A percentile compares a stretch with the other conserved stretches of the same genome.
Evolutionary conservation across 2,113 vertebrate species (phyloP).

Genomic region (Heterotis niloticus): DNA sequence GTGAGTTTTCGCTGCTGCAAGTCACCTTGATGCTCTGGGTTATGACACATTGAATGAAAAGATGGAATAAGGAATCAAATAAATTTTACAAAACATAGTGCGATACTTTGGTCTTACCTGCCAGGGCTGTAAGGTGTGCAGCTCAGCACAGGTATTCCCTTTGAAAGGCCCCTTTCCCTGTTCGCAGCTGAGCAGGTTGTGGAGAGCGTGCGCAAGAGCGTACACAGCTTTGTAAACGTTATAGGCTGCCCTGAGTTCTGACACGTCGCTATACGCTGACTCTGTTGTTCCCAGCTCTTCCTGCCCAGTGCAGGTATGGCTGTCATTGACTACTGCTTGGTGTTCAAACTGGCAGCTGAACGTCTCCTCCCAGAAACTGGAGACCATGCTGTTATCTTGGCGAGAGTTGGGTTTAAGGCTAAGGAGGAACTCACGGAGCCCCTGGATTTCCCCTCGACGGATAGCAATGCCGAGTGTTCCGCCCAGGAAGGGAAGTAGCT

Average conservation of each 20-base stretch:
- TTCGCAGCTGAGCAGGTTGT: conserved; percentile 48
- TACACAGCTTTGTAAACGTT: conserved; percentile 68
- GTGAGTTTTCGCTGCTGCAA: neutral
- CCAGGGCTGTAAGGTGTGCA: no score
- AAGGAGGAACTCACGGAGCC: no score
- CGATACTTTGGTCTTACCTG: no score
- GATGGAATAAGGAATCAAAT: neutral
- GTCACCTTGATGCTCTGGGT: no score
- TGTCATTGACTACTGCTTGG: conserved; percentile 20
- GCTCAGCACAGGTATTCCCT: no score
- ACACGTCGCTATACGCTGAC: conserved; percentile 40
- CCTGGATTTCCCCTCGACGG: conserved; percentile 57
- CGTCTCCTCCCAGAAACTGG: conserved; percentile 56
- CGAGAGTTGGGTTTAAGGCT: conserved; percentile 38
- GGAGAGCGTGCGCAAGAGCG: conserved; percentile 56
- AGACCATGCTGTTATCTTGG: conserved; percentile 47
- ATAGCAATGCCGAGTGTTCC: conserved; percentile 63
- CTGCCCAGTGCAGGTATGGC: conserved; percentile 43
- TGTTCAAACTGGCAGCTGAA: conserved; percentile 55
- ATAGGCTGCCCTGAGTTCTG: conserved; percentile 50
- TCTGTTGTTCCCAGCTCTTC: conserved; percentile 47
- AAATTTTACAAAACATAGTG: neutral
- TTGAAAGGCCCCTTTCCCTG: no score
- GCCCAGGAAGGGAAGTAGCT: conserved; percentile 48
- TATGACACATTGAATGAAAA: no score